Conservation (phyloP, 2,113 vertebrate species). For the Marcusenius ussheri region DNA sequence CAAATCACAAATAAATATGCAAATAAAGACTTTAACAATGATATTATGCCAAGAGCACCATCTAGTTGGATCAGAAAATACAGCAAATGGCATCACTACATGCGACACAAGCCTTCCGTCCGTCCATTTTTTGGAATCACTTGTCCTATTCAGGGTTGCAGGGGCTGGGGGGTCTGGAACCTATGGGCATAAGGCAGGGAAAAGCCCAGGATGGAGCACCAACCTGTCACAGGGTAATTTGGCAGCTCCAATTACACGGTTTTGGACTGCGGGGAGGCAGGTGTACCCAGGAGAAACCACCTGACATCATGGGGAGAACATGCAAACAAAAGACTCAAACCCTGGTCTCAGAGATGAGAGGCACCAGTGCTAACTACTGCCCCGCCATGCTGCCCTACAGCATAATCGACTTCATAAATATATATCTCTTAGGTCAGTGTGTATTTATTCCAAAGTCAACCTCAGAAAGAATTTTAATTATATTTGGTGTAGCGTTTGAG, state of each 20-base stretch:
- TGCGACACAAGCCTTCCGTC: not conserved
- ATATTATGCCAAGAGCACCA: not conserved
- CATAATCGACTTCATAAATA: not conserved
- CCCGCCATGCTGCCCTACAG: not conserved
- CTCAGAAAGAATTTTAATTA: not conserved
- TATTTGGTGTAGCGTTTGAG: not conserved
- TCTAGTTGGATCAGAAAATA: not conserved
- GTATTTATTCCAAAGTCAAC: not conserved
- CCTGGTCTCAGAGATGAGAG: not conserved
- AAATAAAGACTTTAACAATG: not conserved
- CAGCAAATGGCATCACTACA: not conserved
- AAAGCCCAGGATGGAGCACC: not conserved
- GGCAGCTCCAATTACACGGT: not conserved
- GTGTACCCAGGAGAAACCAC: too few relatives aligned
- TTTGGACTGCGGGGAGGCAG: not conserved
- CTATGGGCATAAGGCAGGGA: not conserved
- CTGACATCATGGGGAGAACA: not conserved
- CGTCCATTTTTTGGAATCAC: not conserved
- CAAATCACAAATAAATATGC: not conserved
- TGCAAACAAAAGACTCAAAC: not conserved
- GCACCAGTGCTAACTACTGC: not conserved
- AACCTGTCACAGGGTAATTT: not conserved
- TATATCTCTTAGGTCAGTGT: not conserved
- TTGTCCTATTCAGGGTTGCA: not conserved
- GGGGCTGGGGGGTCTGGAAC: not conserved